Conservation (phyloP, 2,797 vertebrate genomes). For the Podargus strigoides region DNA sequence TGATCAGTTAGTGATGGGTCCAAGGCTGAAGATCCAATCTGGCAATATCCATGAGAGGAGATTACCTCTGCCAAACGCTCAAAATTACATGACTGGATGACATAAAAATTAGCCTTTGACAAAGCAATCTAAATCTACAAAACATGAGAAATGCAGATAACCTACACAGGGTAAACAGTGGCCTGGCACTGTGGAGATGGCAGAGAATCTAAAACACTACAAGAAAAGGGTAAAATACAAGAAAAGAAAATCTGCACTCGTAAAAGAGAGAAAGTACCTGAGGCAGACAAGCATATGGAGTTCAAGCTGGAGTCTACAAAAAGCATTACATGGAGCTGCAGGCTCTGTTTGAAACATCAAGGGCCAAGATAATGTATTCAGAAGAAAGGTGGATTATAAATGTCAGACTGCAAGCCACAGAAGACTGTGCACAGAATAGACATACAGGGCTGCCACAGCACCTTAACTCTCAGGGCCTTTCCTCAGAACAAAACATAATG, state of each 20-base stretch:
- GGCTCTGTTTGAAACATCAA: conserved; percentile 18
- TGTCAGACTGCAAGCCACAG: not conserved
- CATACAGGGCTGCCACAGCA: not conserved
- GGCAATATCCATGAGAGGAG: not conserved
- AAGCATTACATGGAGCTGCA: conserved; percentile 21
- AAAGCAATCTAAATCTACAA: not conserved
- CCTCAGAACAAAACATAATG: not conserved
- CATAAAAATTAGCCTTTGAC: not conserved
- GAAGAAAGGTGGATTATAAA: not conserved
- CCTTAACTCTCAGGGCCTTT: not conserved
- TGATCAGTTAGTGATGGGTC: not conserved
- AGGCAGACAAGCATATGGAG: conserved; percentile 25
- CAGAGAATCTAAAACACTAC: not conserved
- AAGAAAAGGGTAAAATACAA: not conserved
- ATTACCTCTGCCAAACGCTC: not conserved
- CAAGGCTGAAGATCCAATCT: not conserved
- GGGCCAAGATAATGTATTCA: not conserved
- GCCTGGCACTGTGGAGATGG: not conserved
- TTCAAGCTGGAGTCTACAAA: conserved; percentile 20
- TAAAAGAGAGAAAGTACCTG: not conserved
- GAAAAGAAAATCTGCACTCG: not conserved
- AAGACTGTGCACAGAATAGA: not conserved
- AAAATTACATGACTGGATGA: not conserved
- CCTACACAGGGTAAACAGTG: not conserved
- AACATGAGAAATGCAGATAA: not conserved